These are phyloP conservation scores for Mesochorus sp. DNA, from an alignment of 2,888 invertebrate genomes.

Conservation along the genomic window DNA sequence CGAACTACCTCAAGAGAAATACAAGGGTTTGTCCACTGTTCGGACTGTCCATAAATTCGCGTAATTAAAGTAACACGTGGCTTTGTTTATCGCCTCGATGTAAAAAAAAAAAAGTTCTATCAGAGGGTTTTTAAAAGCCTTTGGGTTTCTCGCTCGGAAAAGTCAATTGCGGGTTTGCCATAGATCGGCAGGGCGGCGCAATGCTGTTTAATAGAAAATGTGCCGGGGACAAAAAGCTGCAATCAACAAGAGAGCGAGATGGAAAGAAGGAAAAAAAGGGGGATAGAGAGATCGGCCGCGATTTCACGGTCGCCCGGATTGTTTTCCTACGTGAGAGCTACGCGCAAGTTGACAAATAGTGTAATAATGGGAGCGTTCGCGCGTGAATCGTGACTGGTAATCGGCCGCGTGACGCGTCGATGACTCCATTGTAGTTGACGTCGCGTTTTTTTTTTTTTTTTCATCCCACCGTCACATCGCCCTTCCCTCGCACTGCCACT, in stretches of 20 bases:
- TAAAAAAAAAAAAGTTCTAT: too few relatives aligned
- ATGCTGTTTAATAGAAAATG: neutral
- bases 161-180: neutral
- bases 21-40: too few relatives aligned
- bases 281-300: conserved; percentile 17
- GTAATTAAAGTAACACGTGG: too few relatives aligned
- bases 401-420: conserved; percentile 64
- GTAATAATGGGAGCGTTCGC: conserved; percentile 63
- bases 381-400: conserved; percentile 62
- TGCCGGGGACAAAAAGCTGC: neutral
- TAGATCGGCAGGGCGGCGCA: neutral
- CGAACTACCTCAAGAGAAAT: too few relatives aligned
- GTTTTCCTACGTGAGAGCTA: conserved; percentile 59
- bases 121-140: neutral
- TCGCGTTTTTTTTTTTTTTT: conserved; percentile 42
- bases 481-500: conserved; percentile 43
- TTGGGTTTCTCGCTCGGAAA: neutral
- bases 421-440: conserved; percentile 63
- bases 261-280: neutral
- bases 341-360: conserved; percentile 64
- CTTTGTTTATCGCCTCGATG: too few relatives aligned
- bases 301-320: conserved; percentile 60
- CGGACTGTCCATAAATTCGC: too few relatives aligned
- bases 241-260: too few relatives aligned
- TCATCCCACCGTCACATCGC: conserved; percentile 43